These are phyloP conservation scores for Melikaiella ostensackeni DNA, from an alignment of 2,888 invertebrate species.

Conservation along the genomic window DNA sequence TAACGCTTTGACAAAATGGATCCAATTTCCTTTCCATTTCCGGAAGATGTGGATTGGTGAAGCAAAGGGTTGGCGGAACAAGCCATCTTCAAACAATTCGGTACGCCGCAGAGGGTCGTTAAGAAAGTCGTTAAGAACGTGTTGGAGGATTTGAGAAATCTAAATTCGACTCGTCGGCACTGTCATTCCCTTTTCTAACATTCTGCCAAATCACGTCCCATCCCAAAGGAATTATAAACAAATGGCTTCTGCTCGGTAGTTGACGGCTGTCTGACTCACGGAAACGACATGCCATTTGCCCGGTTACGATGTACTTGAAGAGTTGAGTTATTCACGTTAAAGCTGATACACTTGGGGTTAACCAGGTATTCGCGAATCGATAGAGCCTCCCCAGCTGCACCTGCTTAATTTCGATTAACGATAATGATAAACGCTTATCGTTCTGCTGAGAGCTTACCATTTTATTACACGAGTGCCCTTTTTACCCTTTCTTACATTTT, in stretches of 20 bases:
- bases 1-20: background rate
- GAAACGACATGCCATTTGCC: slow-evolving; percentile 61
- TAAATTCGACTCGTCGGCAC: slow-evolving; percentile 50
- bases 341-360: slow-evolving; percentile 4
- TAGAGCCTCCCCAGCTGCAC: background rate
- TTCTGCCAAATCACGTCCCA: slow-evolving; percentile 40
- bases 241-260: slow-evolving; percentile 52
- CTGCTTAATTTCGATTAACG: slow-evolving; percentile 2
- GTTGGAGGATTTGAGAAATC: slow-evolving; percentile 50
- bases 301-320: slow-evolving; percentile 63
- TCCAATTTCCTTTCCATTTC: background rate
- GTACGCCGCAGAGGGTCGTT: background rate
- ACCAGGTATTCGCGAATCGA: background rate
- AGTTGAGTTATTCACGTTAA: slow-evolving; percentile 63
- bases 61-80: background rate
- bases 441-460: background rate
- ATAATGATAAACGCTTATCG: background rate
- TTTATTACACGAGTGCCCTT: background rate
- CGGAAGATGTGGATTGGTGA: background rate
- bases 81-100: background rate
- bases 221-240: slow-evolving; percentile 58
- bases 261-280: slow-evolving; percentile 50
- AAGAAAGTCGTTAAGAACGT: slow-evolving; percentile 2
- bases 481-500: background rate
- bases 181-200: slow-evolving; percentile 33